Evolutionary conservation across 2,113 vertebrate genomes (phyloP).

Genomic region (Colinus virginianus): DNA sequence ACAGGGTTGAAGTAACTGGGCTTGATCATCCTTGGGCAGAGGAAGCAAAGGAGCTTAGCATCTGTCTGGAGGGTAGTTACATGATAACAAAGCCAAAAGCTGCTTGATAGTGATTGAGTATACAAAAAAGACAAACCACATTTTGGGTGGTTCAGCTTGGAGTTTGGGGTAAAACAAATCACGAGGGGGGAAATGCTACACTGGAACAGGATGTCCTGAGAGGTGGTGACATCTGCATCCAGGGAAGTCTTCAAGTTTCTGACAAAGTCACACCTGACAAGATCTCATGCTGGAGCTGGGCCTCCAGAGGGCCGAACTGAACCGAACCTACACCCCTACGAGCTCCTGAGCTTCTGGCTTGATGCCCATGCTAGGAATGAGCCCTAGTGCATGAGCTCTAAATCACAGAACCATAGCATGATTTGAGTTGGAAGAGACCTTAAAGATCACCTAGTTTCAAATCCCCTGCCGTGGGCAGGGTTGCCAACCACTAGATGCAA

Average conservation of each 20-base stretch:
- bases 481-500: not conserved
- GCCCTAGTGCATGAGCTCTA: not conserved
- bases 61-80: not conserved
- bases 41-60: not conserved
- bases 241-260: not conserved
- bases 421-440: not conserved
- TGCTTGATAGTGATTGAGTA: not conserved
- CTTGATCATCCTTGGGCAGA: not conserved
- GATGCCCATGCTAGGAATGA: not conserved
- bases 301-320: not conserved
- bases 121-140: not conserved
- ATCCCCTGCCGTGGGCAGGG: not conserved
- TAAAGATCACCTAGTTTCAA: not conserved
- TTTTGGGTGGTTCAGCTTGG: not conserved
- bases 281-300: not conserved
- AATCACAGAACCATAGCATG: not conserved
- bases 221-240: not conserved
- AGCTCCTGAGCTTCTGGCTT: not conserved
- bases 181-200: not conserved
- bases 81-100: not conserved
- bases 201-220: too few species aligned
- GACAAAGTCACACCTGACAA: not conserved
- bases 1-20: not conserved
- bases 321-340: rapidly evolving
- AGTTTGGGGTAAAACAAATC: not conserved